phyloP scores from a whole-genome alignment of 2,888 invertebrate genomes.

The Phasia obesa region DNA sequence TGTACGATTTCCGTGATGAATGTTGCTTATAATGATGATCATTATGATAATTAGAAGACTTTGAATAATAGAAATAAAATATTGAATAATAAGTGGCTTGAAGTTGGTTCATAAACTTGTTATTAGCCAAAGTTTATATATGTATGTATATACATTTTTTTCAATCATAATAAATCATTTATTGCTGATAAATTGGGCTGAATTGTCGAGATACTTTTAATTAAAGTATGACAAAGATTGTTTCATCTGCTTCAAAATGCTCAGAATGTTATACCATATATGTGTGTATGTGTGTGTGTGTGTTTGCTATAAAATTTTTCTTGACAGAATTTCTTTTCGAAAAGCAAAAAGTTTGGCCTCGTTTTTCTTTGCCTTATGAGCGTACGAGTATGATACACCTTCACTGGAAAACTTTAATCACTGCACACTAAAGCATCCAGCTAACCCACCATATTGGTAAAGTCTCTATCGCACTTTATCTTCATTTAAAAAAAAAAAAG shows the following conservation, averaged over 20 bases:
- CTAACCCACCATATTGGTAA: slow-evolving; percentile 66
- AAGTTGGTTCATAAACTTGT: no score
- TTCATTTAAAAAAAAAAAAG: slow-evolving; percentile 60
- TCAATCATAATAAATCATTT: neutral
- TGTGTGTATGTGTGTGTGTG: no score
- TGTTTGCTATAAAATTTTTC: neutral
- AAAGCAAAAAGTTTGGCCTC: slow-evolving; percentile 28
- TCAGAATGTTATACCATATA: neutral
- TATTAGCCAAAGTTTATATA: no score
- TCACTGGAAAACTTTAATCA: slow-evolving; percentile 13
- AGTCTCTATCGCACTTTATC: slow-evolving; percentile 68
- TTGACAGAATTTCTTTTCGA: slow-evolving; percentile 8
- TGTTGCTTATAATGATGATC: neutral
- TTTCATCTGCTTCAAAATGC: neutral
- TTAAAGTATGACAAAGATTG: neutral
- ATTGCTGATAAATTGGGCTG: slow-evolving; percentile 14
- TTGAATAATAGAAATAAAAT: no score
- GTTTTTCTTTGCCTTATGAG: slow-evolving; percentile 14
- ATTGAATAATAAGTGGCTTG: no score
- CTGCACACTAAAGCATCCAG: slow-evolving; percentile 17
- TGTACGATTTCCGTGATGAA: slow-evolving; percentile 16
- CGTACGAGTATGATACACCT: slow-evolving; percentile 33
- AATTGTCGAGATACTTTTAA: slow-evolving; percentile 27
- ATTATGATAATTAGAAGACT: neutral
- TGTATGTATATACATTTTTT: no score